Evolutionary conservation across 2,113 vertebrate species (phyloP), one percentile per base, ranked within the genome.

Genomic region (Macroglossus sobrinus): DNA sequence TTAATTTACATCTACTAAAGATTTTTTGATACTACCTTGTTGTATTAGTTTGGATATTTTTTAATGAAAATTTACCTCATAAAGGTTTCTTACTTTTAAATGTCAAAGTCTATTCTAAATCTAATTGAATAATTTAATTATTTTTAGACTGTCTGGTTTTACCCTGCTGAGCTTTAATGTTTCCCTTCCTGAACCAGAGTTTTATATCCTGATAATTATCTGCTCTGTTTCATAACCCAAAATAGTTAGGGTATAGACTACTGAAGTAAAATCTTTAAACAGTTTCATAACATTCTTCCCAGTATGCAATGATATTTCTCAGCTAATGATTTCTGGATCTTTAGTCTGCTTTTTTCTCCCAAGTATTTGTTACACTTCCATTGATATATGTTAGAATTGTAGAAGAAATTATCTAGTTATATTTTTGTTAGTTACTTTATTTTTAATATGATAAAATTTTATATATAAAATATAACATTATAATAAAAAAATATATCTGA

Each of bases 101-200:
- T 86, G 14, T 57, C 63, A 50, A 95, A 82, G 33, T 94, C 35
- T 79, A 85, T 94, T 95, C 78, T 85, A 78, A 88, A 30, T 69
- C 11, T 74, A 85, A 64, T n/a, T 88, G 33, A 96, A 95, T 92
- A 84, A 86, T 84, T 94, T 87, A 61, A 80, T 93, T 93, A 45
- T 40, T 82, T 95, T 96, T 85, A 18, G 22, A 85, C 84, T 94
- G 33, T 79, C 53, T 74, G 26, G 10, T 66, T 94, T 95, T 66
- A 78, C 22, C 26, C 35, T 91, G 40, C 24, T 88, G 47, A 94
- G 66, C 47, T 47, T 91, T 74, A 82, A 50, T 90, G 43, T 75
- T 78, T 88, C 6, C 5, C 18, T 86, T 63, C 6, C 61, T 91
- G 19, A 91, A 72, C 13, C 43, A 86, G 78, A 78, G 33, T 78